A percentile compares a stretch with the other conserved stretches of the same genome.
These are phyloP conservation scores for Boulengeromyrus knoepffleri DNA, from an alignment of 2,113 vertebrate species.

Conservation along the genomic window DNA sequence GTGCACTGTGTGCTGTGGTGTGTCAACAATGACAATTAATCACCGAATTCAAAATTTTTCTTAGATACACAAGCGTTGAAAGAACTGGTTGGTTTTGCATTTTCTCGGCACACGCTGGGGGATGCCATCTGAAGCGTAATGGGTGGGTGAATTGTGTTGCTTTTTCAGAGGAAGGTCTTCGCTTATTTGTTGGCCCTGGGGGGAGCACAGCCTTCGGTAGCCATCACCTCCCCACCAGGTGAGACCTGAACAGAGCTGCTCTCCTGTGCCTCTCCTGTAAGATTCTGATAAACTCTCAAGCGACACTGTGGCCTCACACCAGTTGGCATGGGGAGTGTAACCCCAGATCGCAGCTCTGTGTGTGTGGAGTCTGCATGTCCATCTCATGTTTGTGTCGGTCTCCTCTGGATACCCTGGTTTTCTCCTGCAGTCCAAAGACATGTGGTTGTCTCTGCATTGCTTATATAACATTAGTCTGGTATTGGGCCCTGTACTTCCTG, in stretches of 20 bases:
- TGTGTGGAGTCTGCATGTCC: neutral
- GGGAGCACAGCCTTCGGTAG: constrained; percentile 91
- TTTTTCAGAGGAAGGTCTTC: constrained; percentile 88
- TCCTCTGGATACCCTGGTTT: neutral
- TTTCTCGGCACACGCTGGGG: constrained; percentile 13
- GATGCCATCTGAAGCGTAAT: neutral
- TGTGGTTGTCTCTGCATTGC: neutral
- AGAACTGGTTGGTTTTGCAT: constrained; percentile 9
- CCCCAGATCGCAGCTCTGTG: neutral
- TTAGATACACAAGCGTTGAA: constrained; percentile 51
- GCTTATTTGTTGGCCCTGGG: constrained; percentile 91
- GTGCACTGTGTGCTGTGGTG: no score
- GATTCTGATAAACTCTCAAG: neutral
- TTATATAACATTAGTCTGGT: neutral
- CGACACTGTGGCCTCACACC: neutral
- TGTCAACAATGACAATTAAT: no score
- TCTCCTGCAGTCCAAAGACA: neutral
- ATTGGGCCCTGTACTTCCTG: neutral
- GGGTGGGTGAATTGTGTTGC: constrained; percentile 28
- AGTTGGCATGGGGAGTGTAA: neutral
- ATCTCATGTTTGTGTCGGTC: neutral
- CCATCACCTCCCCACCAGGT: constrained; percentile 84
- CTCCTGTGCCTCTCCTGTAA: no score
- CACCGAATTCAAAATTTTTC: constrained; percentile 33
- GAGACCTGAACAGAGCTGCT: constrained; percentile 22